phyloP scores from a whole-genome alignment of 2,888 invertebrate genomes.

The Drosophila hamatofila region DNA sequence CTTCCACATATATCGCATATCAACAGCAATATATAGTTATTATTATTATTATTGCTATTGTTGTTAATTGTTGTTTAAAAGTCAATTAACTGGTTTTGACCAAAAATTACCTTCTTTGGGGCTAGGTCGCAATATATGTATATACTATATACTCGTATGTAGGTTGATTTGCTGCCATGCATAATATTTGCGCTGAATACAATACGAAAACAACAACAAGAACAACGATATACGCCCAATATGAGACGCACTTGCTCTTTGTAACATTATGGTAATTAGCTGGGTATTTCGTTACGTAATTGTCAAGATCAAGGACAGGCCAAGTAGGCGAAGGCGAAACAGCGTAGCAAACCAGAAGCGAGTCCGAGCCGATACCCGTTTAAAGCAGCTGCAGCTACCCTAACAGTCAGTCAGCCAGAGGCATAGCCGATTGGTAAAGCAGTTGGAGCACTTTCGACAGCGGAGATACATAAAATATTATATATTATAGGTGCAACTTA shows the following conservation, averaged over 20 bases:
- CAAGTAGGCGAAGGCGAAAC: conserved; percentile 50
- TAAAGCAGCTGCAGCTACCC: neutral
- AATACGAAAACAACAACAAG: conserved; percentile 26
- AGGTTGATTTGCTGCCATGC: conserved; percentile 47
- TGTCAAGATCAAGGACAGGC: conserved; percentile 75
- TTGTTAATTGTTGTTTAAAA: conserved; percentile 29
- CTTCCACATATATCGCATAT: neutral
- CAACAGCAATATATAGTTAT: conserved; percentile 1
- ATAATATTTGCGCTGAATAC: conserved; percentile 46
- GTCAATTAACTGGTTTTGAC: conserved; percentile 59
- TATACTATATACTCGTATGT: conserved; percentile 33
- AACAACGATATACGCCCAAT: conserved; percentile 47
- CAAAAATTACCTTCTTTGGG: conserved; percentile 58
- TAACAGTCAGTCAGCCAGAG: neutral
- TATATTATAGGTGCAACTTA: too few species aligned
- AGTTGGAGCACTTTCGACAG: neutral
- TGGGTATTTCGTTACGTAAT: conserved; percentile 61
- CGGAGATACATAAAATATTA: neutral
- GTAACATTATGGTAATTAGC: conserved; percentile 74
- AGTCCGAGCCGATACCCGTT: conserved; percentile 14
- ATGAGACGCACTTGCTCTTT: conserved; percentile 48
- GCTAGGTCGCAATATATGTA: conserved; percentile 24
- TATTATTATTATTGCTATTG: conserved; percentile 13
- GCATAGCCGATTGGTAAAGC: neutral
- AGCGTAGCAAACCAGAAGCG: conserved; percentile 36